Conservation (phyloP, 2,797 vertebrate species). For the Urophycis tenuis region DNA sequence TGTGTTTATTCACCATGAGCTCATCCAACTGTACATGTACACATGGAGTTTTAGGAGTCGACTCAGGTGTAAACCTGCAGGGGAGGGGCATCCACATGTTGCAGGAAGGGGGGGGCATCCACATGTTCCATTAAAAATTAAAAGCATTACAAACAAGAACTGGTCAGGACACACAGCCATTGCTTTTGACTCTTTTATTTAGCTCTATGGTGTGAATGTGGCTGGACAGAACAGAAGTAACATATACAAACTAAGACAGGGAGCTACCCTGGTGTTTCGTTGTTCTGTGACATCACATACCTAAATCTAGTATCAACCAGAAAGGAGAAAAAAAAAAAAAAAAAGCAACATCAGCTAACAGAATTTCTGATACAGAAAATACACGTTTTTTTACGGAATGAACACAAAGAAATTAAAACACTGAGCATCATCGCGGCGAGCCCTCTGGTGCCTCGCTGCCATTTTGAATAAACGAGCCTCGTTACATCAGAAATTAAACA, state of each 20-base stretch:
- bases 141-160: too few species aligned
- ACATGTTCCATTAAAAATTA: background rate
- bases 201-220: conserved; percentile 1
- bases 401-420: background rate
- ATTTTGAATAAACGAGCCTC: background rate
- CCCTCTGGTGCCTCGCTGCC: background rate
- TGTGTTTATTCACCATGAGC: too few species aligned
- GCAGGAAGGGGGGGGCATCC: background rate
- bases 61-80: background rate
- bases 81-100: background rate
- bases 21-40: background rate
- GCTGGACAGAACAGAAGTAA: background rate
- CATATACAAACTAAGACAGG: conserved; percentile 1
- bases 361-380: conserved; percentile 4
- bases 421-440: background rate
- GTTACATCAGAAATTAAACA: background rate
- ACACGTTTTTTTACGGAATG: conserved; percentile 1
- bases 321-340: background rate
- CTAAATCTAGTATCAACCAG: conserved; percentile 2
- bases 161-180: background rate
- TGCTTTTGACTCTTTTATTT: background rate
- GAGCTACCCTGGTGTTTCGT: background rate
- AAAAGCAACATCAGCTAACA: background rate
- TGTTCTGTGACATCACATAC: conserved; percentile 2
- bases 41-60: background rate